Evolutionary conservation across 2,888 invertebrate species (phyloP), one percentile per base, ranked within the genome.

Genomic region (Netelia virgata): DNA sequence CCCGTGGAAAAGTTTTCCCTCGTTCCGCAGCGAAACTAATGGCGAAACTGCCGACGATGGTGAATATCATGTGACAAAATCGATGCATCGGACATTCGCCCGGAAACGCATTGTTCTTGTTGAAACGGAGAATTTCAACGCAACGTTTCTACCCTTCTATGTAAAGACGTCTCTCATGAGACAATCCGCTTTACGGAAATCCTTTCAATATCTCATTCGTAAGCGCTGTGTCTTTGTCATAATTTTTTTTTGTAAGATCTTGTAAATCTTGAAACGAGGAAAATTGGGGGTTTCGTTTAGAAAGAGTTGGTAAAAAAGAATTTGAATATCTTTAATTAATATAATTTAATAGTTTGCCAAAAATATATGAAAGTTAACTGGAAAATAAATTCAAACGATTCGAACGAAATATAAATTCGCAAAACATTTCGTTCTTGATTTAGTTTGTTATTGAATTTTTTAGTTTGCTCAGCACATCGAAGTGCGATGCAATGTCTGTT

Each of bases 31-130:
- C 11, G 14, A 47, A 47, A 47, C 47, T 47, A 47, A 47, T 47
- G 47, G 10, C 14, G 14, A 47, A 47, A 14, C 47, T 47, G 47
- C 47, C 14, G 47, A 47, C 47, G 47, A 47, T 14, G 47, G 10
- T 47, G 14, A 47, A 47, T 47, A 47, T 47, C 47, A 47, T 14
- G 47, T 47, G 47, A 47, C 47, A 64, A 66, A 55, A 68, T 59
- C 68, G 59, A 68, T 74, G 74, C 63, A 74, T 74, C 14, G 74
- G 74, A 64, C 20, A 64, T 74, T 63, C 36, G 61, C 53, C 63
- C 28, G 63, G 50, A 53, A 74, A 63, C 63, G 50, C 63, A 74
- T 74, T 74, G 74, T 74, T 64, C 63, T 64, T 74, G 50, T 23
- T 74, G 20, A 36, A 64, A 64, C 9, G 16, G 47, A 47, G 57